phyloP scores from a whole-genome alignment of 2,113 vertebrate genomes.

The Struthidea cinerea region DNA sequence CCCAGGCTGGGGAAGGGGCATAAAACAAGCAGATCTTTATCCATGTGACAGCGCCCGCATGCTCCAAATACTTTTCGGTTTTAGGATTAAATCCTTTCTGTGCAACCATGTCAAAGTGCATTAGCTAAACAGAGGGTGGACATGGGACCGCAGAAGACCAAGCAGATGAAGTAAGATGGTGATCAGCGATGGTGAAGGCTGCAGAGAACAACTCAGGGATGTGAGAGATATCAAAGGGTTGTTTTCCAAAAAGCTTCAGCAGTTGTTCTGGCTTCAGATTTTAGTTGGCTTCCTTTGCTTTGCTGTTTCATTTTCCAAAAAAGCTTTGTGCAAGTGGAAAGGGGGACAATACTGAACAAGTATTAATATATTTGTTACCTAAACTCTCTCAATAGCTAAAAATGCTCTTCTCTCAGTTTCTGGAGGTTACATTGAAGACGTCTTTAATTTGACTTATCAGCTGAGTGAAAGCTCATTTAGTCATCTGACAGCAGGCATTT shows the following conservation, averaged over 20 bases:
- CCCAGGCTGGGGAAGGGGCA: background rate
- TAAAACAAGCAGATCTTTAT: background rate
- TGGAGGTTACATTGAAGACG: background rate
- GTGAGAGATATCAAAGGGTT: background rate
- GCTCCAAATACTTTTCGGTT: background rate
- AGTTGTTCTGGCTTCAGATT: background rate
- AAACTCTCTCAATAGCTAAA: background rate
- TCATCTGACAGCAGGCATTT: background rate
- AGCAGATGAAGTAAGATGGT: background rate
- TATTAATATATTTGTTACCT: background rate
- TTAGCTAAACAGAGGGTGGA: background rate
- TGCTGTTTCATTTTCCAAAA: background rate
- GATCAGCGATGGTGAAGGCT: background rate
- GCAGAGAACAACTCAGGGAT: background rate
- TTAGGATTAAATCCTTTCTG: background rate
- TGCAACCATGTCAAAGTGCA: background rate
- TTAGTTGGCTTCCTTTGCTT: background rate
- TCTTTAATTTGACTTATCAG: background rate
- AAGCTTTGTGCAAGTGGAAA: background rate
- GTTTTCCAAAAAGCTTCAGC: background rate
- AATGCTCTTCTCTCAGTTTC: background rate
- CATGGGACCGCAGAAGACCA: background rate
- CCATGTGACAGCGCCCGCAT: accelerated
- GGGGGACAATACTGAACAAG: background rate
- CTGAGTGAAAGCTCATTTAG: background rate